These are phyloP conservation scores for Aphidoletes aphidimyza DNA, from an alignment of 2,888 invertebrate species.

Conservation along the genomic window DNA sequence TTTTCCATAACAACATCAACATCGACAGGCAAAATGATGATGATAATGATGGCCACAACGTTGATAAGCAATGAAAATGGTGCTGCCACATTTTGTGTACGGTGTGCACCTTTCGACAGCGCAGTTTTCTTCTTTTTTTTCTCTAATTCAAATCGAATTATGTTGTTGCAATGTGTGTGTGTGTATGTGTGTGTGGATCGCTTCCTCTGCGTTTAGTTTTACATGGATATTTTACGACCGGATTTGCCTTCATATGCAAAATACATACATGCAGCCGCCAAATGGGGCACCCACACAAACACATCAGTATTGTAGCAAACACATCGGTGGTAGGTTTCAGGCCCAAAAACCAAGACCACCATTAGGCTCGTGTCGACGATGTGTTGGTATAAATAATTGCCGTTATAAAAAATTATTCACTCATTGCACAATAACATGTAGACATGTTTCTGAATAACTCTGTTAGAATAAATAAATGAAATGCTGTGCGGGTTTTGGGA, in stretches of 20 bases:
- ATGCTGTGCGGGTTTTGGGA: not conserved
- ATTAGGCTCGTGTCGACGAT: no score
- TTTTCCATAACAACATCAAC: constrained; percentile 41
- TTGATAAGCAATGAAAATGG: constrained; percentile 43
- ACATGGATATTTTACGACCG: constrained; percentile 32
- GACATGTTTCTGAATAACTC: constrained; percentile 20
- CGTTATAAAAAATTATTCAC: constrained; percentile 46
- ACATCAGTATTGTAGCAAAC: not conserved
- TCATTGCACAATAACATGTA: constrained; percentile 46
- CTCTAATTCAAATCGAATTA: constrained; percentile 41
- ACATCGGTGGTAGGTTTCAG: not conserved
- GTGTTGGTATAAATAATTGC: constrained; percentile 41
- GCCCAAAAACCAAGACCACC: no score
- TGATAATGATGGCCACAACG: constrained; percentile 46
- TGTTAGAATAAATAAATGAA: constrained; percentile 29
- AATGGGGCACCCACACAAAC: not conserved
- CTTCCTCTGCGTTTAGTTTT: constrained; percentile 17
- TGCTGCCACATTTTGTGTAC: constrained; percentile 8
- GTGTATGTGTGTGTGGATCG: no score
- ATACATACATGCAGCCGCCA: not conserved
- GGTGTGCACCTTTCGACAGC: not conserved
- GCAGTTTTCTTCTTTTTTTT: not conserved
- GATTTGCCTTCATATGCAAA: not conserved
- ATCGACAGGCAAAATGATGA: constrained; percentile 9
- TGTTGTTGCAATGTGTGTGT: constrained; percentile 8